These are phyloP conservation scores for Tursiops truncatus DNA, from an alignment of 2,113 vertebrate genomes.

Conservation along the genomic window DNA sequence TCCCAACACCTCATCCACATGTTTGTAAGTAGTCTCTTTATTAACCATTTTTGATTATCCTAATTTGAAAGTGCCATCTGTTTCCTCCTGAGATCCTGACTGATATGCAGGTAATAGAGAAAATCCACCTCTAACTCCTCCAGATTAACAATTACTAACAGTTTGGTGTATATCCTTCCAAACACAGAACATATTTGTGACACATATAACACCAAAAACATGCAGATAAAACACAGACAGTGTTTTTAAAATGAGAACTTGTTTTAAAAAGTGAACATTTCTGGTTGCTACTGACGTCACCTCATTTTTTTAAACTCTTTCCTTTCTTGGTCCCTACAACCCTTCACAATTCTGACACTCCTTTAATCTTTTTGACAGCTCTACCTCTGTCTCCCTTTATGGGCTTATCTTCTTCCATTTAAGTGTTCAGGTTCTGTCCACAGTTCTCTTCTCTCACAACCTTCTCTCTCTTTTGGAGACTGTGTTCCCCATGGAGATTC, in stretches of 20 bases:
- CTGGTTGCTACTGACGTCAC: not conserved
- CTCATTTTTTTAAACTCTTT: constrained; percentile 1
- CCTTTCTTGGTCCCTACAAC: not conserved
- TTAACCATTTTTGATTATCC: not conserved
- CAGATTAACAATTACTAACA: not conserved
- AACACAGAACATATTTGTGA: constrained; percentile 5
- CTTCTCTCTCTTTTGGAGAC: not conserved
- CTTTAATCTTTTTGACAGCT: not conserved
- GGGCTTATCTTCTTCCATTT: not conserved
- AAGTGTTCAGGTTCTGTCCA: not conserved
- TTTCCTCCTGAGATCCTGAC: not conserved
- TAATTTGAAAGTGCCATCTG: not conserved
- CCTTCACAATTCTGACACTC: not conserved
- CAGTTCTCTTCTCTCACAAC: not conserved
- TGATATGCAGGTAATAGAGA: too few species aligned
- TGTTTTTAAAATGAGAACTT: constrained; percentile 31
- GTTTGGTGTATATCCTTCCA: not conserved
- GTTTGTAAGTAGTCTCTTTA: not conserved
- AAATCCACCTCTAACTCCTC: not conserved
- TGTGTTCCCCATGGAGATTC: not conserved
- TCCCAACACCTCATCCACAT: not conserved
- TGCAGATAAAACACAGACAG: not conserved
- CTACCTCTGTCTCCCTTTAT: not conserved
- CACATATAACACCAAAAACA: not conserved
- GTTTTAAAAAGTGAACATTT: not conserved